Conservation (phyloP, 2,113 vertebrate species). For the Cyanoramphus novaezelandiae region DNA sequence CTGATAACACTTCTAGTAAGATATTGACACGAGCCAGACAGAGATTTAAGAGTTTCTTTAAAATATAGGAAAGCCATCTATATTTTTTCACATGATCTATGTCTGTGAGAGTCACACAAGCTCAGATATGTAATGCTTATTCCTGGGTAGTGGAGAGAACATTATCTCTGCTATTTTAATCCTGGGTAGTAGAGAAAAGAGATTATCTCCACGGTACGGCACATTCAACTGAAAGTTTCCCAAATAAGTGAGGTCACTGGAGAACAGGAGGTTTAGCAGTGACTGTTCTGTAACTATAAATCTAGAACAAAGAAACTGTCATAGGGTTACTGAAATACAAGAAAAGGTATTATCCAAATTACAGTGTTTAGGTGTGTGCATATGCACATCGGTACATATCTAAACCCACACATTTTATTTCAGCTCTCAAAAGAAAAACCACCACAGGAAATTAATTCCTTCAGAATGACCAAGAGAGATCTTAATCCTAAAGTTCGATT, state of each 20-base stretch:
- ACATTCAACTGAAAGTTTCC: neutral
- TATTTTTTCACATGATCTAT: constrained; percentile 13
- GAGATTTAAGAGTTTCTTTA: constrained; percentile 41
- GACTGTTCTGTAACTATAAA: neutral
- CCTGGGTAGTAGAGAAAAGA: neutral
- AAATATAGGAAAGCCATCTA: constrained; percentile 33
- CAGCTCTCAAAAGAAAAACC: neutral
- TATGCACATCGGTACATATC: neutral
- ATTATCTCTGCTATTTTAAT: neutral
- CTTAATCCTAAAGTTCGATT: neutral
- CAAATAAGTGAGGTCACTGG: neutral
- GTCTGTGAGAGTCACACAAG: neutral
- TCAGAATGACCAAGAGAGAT: constrained; percentile 45
- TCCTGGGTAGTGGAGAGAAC: neutral
- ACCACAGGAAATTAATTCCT: neutral
- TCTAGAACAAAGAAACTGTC: neutral
- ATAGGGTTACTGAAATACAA: neutral
- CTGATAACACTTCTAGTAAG: constrained; percentile 1
- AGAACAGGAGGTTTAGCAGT: neutral
- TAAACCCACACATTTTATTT: neutral
- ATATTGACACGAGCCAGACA: neutral
- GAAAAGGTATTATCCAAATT: neutral
- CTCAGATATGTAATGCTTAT: neutral
- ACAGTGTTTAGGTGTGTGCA: neutral
- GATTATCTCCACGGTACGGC: neutral